Evolutionary conservation across 2,888 invertebrate species (phyloP), one percentile per base, ranked within the genome.

Genomic region (Leucophenga maculata): DNA sequence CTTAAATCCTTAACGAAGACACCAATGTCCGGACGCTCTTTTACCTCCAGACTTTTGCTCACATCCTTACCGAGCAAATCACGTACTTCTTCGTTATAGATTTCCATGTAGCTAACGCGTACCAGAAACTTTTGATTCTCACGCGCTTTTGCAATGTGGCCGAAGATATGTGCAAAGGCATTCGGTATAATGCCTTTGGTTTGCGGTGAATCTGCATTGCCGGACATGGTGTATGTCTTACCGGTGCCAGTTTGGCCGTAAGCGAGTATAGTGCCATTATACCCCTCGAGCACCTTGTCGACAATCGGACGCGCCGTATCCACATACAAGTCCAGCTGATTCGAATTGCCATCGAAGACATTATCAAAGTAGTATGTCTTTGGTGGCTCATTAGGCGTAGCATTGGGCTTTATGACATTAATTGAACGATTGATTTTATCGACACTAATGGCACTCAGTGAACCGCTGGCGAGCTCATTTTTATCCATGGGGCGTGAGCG

Each of bases 191-290:
- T 97, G 57, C 99, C 99, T 71, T 96, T 92, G 9, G 96, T 91
- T 84, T 98, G 97, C 0, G 97, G 95, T 14, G 94, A 94, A 1
- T 94, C 91, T 75, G 95, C 92, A 71, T 94, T 92, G 0, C 99
- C 99, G 0, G 97, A 96, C 99, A 99, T 99, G 0, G 99, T 99
- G 88, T 94, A 99, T 0, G 99, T 99, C 90, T 99, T 99, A 9
- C 99, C 99, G 0, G 99, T 99, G 18, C 99, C 99, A 0, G 96
- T 96, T 90, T 96, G 96, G 0, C 96, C 96, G 84, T 96, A 96
- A 0, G 96, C 96, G 87, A 96, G 93, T 77, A 96, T 95, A 0
- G 94, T 95, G 74, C 98, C 99, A 90, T 99, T 99, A 89, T 98
- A 99, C 0, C 99, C 98, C 82, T 95, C 94, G 9, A 99, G 90